phyloP scores from a whole-genome alignment of 2,113 vertebrate species.

The Vanacampus margaritifer region DNA sequence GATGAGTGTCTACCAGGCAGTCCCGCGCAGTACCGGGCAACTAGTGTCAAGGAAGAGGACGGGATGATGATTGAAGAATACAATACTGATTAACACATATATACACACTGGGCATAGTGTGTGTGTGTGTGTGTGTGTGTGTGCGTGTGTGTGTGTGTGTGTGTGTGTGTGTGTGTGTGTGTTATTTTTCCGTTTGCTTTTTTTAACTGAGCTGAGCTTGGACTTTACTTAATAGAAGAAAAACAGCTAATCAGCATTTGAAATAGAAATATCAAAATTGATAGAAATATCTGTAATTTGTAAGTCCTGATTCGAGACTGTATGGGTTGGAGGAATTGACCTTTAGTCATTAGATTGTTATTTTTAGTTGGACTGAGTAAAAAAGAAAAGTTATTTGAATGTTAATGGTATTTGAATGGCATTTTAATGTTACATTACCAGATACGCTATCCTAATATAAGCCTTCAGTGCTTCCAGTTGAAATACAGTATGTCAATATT shows the following conservation, averaged over 20 bases:
- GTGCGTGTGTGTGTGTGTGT: not conserved
- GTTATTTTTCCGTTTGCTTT: not conserved
- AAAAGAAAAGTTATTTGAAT: no score
- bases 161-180: not conserved
- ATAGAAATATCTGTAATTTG: no score
- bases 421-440: no score
- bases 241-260: no score
- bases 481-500: not conserved
- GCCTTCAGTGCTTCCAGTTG: not conserved
- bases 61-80: conserved; percentile 1
- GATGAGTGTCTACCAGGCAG: not conserved
- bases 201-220: not conserved
- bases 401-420: no score
- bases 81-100: not conserved
- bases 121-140: not conserved
- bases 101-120: not conserved
- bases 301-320: no score
- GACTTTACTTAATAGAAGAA: no score
- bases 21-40: not conserved
- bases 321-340: no score
- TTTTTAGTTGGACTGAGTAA: no score
- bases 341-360: no score
- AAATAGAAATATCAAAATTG: no score
- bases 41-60: not conserved
- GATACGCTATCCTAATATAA: no score